Evolutionary conservation across 2,888 invertebrate species (phyloP), one percentile per base, ranked within the genome.

Genomic region (Phragmatobia fuliginosa): DNA sequence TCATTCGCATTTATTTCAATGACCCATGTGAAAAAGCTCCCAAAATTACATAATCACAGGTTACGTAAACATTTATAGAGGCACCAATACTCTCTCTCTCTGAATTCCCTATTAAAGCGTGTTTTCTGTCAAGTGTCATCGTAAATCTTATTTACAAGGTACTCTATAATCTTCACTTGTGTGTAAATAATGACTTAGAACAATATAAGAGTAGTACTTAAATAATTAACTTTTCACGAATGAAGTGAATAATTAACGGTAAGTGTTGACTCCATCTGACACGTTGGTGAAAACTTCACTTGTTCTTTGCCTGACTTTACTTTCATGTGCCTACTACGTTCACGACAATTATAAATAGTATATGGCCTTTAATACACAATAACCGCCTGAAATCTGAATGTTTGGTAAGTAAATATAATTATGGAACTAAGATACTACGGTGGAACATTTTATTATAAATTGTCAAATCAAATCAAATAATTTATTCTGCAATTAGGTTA

Each of bases 181-280:
- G 28, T 38, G 31, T 4, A 31, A 62, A 62, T 62, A 31, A 62
- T 41, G 41, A 21, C 28, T 21, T 31, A 10, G 28, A 41, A 41
- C 38, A 25, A 38, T 31, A 62, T 28, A 41, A 56, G 36, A 62
- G 49, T n/a, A 73, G 77, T 76, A n/a, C n/a, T n/a, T n/a, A 68
- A 73, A 67, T 74, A 74, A 74, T 74, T 79, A 75, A 77, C 62
- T 71, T 68, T 32, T 75, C 67, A 56, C 62, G 59, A 68, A 72
- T 25, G 45, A 70, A 11, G 14, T 49, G 62, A 74, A 65, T 62
- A 71, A 69, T 70, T 45, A 36, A 49, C 4, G n/a, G 41, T 63
- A 63, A 62, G 62, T 62, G 41, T 62, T 41, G 38, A 25, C 21
- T 21, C 62, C 62, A 62, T 28, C 41, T 62, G 62, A 31, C 28